Evolutionary conservation across 2,797 vertebrate species (phyloP).

Genomic region (Mormyrus hasselquistii): DNA sequence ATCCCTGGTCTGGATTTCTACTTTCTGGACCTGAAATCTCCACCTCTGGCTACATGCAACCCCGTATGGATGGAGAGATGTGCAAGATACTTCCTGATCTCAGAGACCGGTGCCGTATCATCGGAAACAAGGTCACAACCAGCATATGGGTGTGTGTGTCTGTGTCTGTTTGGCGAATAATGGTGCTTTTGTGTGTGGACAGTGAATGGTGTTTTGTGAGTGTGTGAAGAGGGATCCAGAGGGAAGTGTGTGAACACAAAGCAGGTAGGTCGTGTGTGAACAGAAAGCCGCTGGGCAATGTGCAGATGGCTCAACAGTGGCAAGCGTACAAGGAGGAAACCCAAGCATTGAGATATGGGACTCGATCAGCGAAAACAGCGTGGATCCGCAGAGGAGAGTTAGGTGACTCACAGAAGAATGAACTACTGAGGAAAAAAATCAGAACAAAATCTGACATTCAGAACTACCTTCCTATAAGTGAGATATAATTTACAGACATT

Average conservation of each 20-base stretch:
- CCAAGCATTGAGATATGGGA: not conserved
- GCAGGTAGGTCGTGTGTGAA: not conserved
- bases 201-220: not conserved
- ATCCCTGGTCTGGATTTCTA: too few relatives aligned
- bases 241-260: not conserved
- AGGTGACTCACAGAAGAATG: not conserved
- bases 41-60: not conserved
- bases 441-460: not conserved
- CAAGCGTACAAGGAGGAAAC: not conserved
- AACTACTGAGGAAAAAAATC: not conserved
- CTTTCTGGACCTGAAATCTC: too few relatives aligned
- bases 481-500: conserved; percentile 6
- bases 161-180: not conserved
- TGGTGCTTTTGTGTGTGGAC: not conserved
- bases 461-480: not conserved
- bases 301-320: not conserved
- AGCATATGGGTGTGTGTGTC: conserved; percentile 34
- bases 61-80: conserved; percentile 53
- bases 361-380: not conserved
- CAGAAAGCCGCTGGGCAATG: not conserved
- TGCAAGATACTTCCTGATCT: conserved; percentile 65
- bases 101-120: conserved; percentile 65
- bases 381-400: not conserved
- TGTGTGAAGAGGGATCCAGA: not conserved
- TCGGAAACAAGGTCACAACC: conserved; percentile 67